phyloP scores from a whole-genome alignment of 2,797 vertebrate species.

The Orientallactaga sibirica region DNA sequence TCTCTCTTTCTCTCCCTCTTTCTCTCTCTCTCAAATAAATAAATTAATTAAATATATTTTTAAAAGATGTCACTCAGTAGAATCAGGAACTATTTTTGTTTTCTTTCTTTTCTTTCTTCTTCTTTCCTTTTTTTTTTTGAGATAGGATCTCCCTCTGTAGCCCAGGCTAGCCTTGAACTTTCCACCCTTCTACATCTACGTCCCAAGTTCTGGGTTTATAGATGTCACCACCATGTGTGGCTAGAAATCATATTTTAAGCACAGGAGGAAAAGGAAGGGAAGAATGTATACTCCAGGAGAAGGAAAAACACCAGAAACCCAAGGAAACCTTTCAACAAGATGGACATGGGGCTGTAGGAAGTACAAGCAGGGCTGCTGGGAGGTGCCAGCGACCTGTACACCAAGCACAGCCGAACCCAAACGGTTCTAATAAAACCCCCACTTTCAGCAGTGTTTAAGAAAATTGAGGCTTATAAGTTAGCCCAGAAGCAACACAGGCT shows the following conservation, averaged over 20 bases:
- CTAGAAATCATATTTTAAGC: background rate
- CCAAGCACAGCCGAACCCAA: background rate
- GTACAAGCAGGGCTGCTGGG: no score
- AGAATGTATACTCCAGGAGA: background rate
- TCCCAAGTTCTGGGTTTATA: background rate
- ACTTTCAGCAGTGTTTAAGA: conserved; percentile 24
- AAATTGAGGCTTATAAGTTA: conserved; percentile 37
- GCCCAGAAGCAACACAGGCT: background rate
- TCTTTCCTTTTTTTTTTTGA: background rate
- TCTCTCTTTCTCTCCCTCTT: no score
- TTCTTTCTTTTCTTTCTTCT: no score
- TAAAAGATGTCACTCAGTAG: background rate
- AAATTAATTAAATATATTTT: no score
- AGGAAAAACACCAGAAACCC: background rate
- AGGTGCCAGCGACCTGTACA: background rate
- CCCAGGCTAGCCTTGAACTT: background rate
- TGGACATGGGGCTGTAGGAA: background rate
- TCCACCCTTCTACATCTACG: no score
- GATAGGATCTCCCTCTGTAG: background rate
- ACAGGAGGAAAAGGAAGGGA: background rate
- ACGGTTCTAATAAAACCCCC: background rate
- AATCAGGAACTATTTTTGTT: background rate
- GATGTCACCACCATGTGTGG: background rate
- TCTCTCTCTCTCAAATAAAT: no score
- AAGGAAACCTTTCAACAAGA: rapidly evolving